A percentile compares a stretch with the other conserved stretches of the same genome.
phyloP scores from a whole-genome alignment of 2,113 vertebrate species.

The Prinia subflava region DNA sequence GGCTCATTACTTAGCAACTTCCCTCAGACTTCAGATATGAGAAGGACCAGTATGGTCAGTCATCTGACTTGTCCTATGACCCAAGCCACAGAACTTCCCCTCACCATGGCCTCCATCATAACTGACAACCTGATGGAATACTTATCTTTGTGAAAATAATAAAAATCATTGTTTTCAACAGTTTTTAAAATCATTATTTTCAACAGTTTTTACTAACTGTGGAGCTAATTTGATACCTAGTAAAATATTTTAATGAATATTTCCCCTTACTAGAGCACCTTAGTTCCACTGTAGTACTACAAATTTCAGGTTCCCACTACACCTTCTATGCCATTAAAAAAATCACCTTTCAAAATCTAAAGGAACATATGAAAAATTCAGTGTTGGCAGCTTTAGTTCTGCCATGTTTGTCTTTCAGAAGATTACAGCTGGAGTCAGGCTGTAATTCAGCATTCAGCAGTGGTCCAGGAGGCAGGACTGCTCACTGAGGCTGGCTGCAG shows the following conservation, averaged over 20 bases:
- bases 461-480: neutral
- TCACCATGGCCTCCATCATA: neutral
- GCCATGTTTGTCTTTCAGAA: neutral
- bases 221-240: neutral
- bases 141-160: neutral
- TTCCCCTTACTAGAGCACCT: neutral
- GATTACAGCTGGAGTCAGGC: neutral
- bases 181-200: neutral
- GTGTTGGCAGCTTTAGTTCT: neutral
- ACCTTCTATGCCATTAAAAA: neutral
- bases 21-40: neutral
- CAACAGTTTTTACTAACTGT: neutral
- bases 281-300: neutral
- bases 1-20: neutral
- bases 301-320: neutral
- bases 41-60: neutral
- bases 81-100: neutral
- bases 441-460: neutral
- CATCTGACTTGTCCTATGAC: neutral
- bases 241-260: neutral
- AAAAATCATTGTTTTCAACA: neutral
- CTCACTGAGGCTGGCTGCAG: neutral
- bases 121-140: accelerated
- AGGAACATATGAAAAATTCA: neutral
- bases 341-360: neutral